Percentiles rank a stretch among this genome's conserved stretches.
Conservation (phyloP, 2,888 invertebrate species). For the Scaptomyza reducta region DNA sequence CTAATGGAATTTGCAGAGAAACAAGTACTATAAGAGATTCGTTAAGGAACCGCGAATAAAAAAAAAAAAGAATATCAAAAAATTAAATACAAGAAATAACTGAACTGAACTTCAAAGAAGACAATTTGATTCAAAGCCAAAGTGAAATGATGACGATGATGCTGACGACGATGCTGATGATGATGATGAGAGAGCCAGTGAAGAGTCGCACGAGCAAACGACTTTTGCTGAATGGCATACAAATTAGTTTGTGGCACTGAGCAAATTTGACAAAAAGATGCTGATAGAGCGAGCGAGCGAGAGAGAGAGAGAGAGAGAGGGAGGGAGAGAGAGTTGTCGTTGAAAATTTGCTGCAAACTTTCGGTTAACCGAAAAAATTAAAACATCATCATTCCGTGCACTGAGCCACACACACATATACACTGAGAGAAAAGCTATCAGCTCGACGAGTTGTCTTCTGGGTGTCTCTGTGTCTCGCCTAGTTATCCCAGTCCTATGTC, state of each 20-base stretch:
- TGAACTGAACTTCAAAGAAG: slow-evolving; percentile 63
- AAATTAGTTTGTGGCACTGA: slow-evolving; percentile 65
- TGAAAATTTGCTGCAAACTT: slow-evolving; percentile 63
- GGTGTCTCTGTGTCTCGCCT: slow-evolving; percentile 33
- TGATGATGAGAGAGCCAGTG: not conserved
- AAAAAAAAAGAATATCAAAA: not conserved
- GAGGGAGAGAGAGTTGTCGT: slow-evolving; percentile 37
- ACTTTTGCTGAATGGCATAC: slow-evolving; percentile 69
- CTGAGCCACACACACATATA: slow-evolving; percentile 62
- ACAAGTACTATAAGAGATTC: slow-evolving; percentile 13
- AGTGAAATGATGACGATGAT: not conserved
- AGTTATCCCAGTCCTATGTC: slow-evolving; percentile 56
- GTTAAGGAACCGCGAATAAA: not conserved
- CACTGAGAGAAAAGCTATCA: slow-evolving; percentile 41
- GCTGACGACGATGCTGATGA: not conserved
- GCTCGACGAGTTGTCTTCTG: slow-evolving; percentile 43
- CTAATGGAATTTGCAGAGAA: slow-evolving; percentile 64
- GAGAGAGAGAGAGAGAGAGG: slow-evolving; percentile 36
- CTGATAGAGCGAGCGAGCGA: too few species aligned
- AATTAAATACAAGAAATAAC: slow-evolving; percentile 14
- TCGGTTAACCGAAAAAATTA: slow-evolving; percentile 78
- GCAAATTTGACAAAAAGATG: slow-evolving; percentile 46
- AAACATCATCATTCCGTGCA: slow-evolving; percentile 78
- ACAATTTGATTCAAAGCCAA: slow-evolving; percentile 53
- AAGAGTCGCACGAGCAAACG: slow-evolving; percentile 62